A percentile compares a stretch with the other conserved stretches of the same genome.
Conservation (phyloP, 2,888 invertebrate genomes). For the Tenthredo distinguenda region DNA sequence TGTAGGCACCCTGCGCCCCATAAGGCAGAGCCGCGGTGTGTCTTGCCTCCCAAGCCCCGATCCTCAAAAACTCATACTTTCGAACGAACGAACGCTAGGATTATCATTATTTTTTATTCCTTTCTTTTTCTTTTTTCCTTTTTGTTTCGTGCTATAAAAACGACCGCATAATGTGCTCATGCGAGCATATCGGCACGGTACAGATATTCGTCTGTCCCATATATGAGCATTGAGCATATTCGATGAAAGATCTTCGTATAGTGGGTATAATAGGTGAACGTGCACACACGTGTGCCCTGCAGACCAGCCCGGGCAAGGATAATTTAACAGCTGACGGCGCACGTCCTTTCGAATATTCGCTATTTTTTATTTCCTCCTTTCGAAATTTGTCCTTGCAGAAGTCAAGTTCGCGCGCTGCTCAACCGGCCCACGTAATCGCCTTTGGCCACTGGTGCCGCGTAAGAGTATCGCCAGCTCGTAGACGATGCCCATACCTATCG, state of each 20-base stretch:
- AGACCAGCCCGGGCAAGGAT: constrained; percentile 20
- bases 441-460: constrained; percentile 20
- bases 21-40: not conserved
- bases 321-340: constrained; percentile 46
- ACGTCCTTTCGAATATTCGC: constrained; percentile 37
- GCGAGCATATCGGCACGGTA: not conserved
- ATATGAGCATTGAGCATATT: not conserved
- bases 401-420: constrained; percentile 74
- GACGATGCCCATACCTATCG: not conserved
- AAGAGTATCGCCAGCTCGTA: not conserved
- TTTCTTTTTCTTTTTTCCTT: not conserved
- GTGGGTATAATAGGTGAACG: not conserved
- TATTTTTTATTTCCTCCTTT: constrained; percentile 76
- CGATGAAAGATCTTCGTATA: not conserved
- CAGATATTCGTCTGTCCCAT: not conserved
- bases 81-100: not conserved
- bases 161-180: not conserved
- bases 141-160: not conserved
- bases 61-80: not conserved
- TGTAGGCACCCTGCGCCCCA: not conserved
- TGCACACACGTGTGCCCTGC: not conserved
- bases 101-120: not conserved
- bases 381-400: constrained; percentile 77
- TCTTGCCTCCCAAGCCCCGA: not conserved
- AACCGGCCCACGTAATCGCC: constrained; percentile 56